Percentiles rank a stretch among this genome's conserved stretches.
These are phyloP conservation scores for Phycodurus eques DNA, from an alignment of 2,113 vertebrate species.

Conservation along the genomic window DNA sequence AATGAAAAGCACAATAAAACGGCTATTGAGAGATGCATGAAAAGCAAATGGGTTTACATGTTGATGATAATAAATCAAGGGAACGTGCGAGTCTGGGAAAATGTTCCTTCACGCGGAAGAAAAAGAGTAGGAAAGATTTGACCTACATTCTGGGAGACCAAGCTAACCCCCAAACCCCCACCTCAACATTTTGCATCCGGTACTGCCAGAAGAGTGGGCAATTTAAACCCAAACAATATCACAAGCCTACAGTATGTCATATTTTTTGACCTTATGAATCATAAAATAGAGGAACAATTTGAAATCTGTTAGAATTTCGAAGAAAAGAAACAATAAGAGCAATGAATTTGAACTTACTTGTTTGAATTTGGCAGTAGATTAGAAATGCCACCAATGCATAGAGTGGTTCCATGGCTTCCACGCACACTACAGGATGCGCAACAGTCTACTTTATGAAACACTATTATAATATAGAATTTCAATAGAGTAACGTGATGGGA, in stretches of 20 bases:
- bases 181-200: slow-evolving; percentile 37
- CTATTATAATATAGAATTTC: background rate
- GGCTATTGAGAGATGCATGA: background rate
- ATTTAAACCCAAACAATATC: slow-evolving; percentile 17
- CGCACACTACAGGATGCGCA: slow-evolving; percentile 13
- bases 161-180: background rate
- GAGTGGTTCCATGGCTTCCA: slow-evolving; percentile 39
- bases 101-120: background rate
- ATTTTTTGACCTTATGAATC: background rate
- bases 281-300: background rate
- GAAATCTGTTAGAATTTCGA: background rate
- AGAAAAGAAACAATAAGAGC: background rate
- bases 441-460: background rate
- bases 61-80: background rate
- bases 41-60: background rate
- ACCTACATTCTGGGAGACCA: background rate
- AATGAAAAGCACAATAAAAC: slow-evolving; percentile 27
- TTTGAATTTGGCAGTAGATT: slow-evolving; percentile 29
- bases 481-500: background rate
- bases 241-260: background rate
- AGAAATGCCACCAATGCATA: slow-evolving; percentile 39
- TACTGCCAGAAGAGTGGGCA: slow-evolving; percentile 32
- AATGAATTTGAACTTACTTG: slow-evolving; percentile 58
- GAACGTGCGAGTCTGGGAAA: background rate
- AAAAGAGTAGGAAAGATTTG: slow-evolving; percentile 1